These are phyloP conservation scores for Hyposoter didymator DNA, from an alignment of 2,888 invertebrate species.

Conservation along the genomic window DNA sequence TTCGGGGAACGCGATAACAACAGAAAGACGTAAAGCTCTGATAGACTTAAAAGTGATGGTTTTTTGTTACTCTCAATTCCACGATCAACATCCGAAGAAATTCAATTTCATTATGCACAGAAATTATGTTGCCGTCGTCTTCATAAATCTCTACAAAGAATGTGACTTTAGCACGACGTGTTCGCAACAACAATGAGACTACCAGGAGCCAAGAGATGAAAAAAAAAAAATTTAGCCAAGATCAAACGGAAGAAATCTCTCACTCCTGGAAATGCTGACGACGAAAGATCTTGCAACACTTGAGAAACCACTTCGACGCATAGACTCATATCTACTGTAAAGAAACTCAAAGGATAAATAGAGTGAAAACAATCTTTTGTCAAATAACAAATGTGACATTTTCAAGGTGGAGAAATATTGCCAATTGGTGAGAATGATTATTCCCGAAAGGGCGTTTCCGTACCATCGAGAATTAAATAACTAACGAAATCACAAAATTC, in stretches of 20 bases:
- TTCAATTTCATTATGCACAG: not conserved
- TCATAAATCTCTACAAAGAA: not conserved
- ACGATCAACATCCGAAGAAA: not conserved
- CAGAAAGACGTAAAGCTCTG: not conserved
- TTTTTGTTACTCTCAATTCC: not conserved
- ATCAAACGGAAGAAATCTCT: not conserved
- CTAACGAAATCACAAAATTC: conserved; percentile 37
- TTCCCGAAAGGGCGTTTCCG: conserved; percentile 38
- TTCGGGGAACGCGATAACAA: not conserved
- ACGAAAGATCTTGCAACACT: not conserved
- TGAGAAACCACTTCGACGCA: not conserved
- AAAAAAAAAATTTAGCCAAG: not conserved
- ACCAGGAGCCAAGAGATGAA: too few species aligned
- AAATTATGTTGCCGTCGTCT: not conserved
- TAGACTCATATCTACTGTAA: not conserved
- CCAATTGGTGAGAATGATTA: conserved; percentile 33
- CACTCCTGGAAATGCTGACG: not conserved
- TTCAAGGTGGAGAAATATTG: conserved; percentile 35
- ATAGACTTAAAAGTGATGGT: not conserved
- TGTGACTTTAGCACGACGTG: not conserved
- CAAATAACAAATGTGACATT: conserved; percentile 50
- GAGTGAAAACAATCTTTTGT: conserved; percentile 22
- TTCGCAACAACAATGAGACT: not conserved
- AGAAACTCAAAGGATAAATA: not conserved
- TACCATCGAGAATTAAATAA: conserved; percentile 49